These are phyloP conservation scores for Campoplex nolae DNA, from an alignment of 2,888 invertebrate species.

Conservation along the genomic window DNA sequence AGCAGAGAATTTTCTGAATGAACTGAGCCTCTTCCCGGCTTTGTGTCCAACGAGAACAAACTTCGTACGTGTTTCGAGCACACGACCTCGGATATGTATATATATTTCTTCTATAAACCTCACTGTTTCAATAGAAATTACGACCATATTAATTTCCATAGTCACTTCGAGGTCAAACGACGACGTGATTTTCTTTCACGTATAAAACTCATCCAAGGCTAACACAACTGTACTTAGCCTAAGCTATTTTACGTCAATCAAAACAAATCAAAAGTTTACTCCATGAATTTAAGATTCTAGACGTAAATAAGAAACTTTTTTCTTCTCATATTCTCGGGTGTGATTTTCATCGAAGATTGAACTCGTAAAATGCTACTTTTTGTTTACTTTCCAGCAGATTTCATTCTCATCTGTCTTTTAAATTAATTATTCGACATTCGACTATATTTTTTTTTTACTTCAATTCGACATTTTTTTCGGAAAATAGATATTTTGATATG, in stretches of 20 bases:
- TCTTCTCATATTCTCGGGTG: not conserved
- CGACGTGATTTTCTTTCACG: not conserved
- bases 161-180: slow-evolving; percentile 14
- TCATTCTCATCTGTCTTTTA: not conserved
- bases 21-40: slow-evolving; percentile 22
- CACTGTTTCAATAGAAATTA: not conserved
- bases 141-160: slow-evolving; percentile 8
- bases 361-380: not conserved
- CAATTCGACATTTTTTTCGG: not conserved
- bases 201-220: slow-evolving; percentile 11
- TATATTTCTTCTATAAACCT: slow-evolving; percentile 16
- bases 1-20: slow-evolving; percentile 51
- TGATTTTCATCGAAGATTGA: not conserved
- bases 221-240: not conserved
- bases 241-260: not conserved
- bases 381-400: not conserved
- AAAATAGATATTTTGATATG: not conserved
- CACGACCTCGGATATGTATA: slow-evolving; percentile 18
- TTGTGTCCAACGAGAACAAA: slow-evolving; percentile 1
- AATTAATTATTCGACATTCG: not conserved
- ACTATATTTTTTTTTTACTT: not conserved
- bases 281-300: not conserved
- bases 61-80: not conserved
- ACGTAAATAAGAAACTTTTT: not conserved
- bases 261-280: not conserved